phyloP scores from a whole-genome alignment of 2,113 vertebrate species.

The Laticauda colubrina region DNA sequence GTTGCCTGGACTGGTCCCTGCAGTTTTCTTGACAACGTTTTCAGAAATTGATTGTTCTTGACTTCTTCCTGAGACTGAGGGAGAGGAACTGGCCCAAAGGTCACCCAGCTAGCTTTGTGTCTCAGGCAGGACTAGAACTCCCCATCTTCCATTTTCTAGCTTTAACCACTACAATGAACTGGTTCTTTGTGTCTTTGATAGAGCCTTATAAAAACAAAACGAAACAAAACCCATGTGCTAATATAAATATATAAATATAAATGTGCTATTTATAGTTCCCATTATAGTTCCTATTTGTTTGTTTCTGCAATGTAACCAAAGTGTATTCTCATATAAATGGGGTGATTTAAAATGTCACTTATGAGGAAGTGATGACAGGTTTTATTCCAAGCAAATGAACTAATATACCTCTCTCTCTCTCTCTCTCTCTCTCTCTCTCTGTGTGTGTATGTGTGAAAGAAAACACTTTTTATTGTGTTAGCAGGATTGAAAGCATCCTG shows the following conservation, averaged over 20 bases:
- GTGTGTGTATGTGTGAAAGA: neutral
- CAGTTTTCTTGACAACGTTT: neutral
- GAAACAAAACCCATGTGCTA: neutral
- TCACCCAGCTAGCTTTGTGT: neutral
- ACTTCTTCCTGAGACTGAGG: neutral
- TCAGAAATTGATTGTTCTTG: neutral
- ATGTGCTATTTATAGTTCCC: neutral
- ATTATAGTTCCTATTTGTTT: neutral
- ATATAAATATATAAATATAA: too few relatives aligned
- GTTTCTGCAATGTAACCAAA: neutral
- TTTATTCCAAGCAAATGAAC: neutral
- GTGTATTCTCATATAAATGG: neutral
- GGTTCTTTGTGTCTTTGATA: neutral
- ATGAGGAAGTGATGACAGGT: neutral
- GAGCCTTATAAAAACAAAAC: neutral
- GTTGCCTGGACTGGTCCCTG: neutral
- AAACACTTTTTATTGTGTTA: neutral
- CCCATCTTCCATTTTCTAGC: neutral
- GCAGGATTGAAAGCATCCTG: neutral
- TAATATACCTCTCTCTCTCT: neutral
- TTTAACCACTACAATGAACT: neutral
- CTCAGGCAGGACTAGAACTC: neutral
- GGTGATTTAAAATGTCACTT: fast-evolving
- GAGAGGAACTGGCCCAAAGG: neutral
- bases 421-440: neutral